Conservation (phyloP, 2,888 invertebrate species). For the Phalangium opilio region DNA sequence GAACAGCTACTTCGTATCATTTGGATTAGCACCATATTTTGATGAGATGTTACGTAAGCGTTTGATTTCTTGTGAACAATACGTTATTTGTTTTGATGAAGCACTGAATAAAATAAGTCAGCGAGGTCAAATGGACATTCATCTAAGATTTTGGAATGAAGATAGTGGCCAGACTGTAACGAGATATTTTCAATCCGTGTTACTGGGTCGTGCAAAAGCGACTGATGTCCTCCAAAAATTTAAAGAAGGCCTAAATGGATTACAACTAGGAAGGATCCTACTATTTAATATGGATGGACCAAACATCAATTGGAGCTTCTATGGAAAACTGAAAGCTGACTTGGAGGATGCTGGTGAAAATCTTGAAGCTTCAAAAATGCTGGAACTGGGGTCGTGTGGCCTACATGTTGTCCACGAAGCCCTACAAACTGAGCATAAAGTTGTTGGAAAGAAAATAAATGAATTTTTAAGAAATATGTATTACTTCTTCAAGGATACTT, state of each 20-base stretch:
- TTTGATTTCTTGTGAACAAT: too few species aligned
- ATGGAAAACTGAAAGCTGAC: not conserved
- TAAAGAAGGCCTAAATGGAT: not conserved
- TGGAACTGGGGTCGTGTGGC: too few species aligned
- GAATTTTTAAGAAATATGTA: too few species aligned
- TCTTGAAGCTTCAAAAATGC: too few species aligned
- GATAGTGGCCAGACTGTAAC: not conserved
- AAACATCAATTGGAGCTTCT: not conserved
- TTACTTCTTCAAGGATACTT: too few species aligned
- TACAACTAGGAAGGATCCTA: not conserved
- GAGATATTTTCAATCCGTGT: not conserved
- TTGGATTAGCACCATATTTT: not conserved
- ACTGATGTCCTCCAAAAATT: not conserved
- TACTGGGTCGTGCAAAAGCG: not conserved
- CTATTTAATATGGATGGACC: not conserved
- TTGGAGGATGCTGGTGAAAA: too few species aligned
- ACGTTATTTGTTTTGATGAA: too few species aligned
- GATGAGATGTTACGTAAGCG: too few species aligned
- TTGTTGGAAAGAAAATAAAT: too few species aligned
- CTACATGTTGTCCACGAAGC: too few species aligned
- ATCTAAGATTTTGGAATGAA: not conserved
- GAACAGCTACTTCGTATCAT: not conserved
- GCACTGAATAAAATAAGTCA: too few species aligned
- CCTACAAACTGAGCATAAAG: too few species aligned
- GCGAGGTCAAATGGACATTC: not conserved